Base-by-base conservation (phyloP, 2,113 vertebrate species). In the Oncorhynchus mykiss region DNA sequence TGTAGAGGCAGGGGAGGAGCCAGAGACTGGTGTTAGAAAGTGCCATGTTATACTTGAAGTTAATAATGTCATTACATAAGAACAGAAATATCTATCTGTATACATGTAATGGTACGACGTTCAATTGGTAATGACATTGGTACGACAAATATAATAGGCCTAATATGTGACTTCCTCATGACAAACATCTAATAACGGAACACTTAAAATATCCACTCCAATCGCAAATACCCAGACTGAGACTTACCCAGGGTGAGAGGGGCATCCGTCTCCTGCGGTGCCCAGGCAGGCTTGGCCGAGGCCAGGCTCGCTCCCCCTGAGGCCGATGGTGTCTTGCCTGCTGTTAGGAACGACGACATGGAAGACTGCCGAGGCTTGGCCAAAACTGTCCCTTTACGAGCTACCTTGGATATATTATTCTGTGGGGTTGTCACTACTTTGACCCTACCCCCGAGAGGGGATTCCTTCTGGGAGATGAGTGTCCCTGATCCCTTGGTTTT, bases 231-330 rank as follows among this genome's bases (percentile, higher is more conserved):
- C 18, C 54, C 25, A 51, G 14, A 0, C 49, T 3, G 8, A 29
- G 48, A 92, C 95, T 91, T 93, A 98, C 97, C 95, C 80, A 98
- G 90, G 39, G 96, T 95, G 73, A 98, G 93, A 5, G 95, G 96
- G 70, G 95, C 95, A 54, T 98, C 96, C 0, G 96, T 95, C 68
- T 95, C 95, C 75, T 92, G 95, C 69, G 88, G 95, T 79, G 89
- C 92, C 93, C 88, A 95, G 80, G 91, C 24, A 2, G 93, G 91
- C 76, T 94, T 93, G 73, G 88, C 78, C 34, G 87, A 24, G 8
- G 84, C 45, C 89, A 64, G 85, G 12, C 49, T 51, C 49, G 2
- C 70, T 72, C 45, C 81, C 24, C 79, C 77, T 54, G 8, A 85
- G 76, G 71, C 62, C 2, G 87, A 82, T 0, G 86, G 85, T 64